A percentile compares a stretch with the other conserved stretches of the same genome.
Evolutionary conservation across 2,888 invertebrate genomes (phyloP).

Genomic region (Trichopria drosophilae): DNA sequence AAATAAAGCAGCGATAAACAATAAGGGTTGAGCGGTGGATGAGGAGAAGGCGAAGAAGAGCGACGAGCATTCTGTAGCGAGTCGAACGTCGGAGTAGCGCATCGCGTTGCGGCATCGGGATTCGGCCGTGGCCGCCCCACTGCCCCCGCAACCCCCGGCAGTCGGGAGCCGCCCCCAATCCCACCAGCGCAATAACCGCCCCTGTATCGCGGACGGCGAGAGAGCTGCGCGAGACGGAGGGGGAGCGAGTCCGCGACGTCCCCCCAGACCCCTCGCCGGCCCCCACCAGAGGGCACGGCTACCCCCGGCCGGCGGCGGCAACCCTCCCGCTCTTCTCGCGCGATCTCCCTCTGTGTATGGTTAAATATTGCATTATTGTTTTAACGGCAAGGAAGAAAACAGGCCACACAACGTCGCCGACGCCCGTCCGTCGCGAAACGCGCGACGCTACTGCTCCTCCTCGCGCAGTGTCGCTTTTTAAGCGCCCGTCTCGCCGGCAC

Average conservation of each 20-base stretch:
- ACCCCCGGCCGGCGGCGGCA: conserved; percentile 40
- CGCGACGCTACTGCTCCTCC: conserved; percentile 14
- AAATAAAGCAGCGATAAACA: too few relatives aligned
- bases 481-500: too few relatives aligned
- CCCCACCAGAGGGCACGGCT: conserved; percentile 31
- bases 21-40: conserved; percentile 1
- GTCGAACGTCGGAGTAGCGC: conserved; percentile 43
- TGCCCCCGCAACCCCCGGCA: conserved; percentile 43
- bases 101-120: conserved; percentile 29
- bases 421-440: conserved; percentile 36
- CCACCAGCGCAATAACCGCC: conserved; percentile 44
- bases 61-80: conserved; percentile 35
- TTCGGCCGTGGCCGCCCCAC: conserved; percentile 35
- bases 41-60: not conserved
- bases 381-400: conserved; percentile 56
- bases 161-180: conserved; percentile 49
- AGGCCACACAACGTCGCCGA: conserved; percentile 40
- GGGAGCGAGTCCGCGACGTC: too few relatives aligned
- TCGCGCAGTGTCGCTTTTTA: conserved; percentile 13
- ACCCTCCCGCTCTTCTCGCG: conserved; percentile 37
- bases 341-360: conserved; percentile 48
- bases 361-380: conserved; percentile 59
- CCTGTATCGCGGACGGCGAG: conserved; percentile 42
- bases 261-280: conserved; percentile 31
- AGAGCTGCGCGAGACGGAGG: conserved; percentile 38